Evolutionary conservation across 1,140 invertebrate species (phyloP), one percentile per base, ranked within the genome.

Genomic region (Drosophila navojoa): DNA sequence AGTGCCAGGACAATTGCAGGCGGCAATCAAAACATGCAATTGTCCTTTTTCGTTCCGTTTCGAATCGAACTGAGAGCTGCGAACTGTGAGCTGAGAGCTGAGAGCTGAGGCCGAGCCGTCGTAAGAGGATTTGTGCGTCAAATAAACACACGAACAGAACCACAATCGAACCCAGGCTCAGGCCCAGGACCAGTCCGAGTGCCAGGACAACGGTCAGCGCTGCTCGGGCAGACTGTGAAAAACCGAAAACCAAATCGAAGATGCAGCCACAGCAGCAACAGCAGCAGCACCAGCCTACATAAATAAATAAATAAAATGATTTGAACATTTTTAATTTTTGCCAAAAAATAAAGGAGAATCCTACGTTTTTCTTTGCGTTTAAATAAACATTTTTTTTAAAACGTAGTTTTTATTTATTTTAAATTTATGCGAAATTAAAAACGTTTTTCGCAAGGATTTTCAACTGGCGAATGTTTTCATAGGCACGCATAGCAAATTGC

Each of bases 291-390:
- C 81, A 79, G 84, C 77, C 85, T 84, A 79, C 71, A 89, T 89
- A 89, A 89, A 89, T 89, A 89, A 87, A 87, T 87, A 87, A 89
- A 89, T 89, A 89, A 89, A 87, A 87, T 87, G 84, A 87, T 87
- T 87, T 87, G 84, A 77, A 76, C 85, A 89, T 85, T 85, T 89
- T 89, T 89, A 84, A 77, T 89, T 84, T 82, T 49, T 71, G 61
- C 49, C 54, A 49, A 40, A 60, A 76, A 69, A 72, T 29, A 61
- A 74, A 59, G 27, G 27, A 52, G 63, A 76, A 66, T 42, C 35
- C 61, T 53, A 69, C 70, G 64, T 84, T 89, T 84, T 89, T 52
- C 84, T 86, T 86, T 86, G 82, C 85, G 79, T 76, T 90, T 84
- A 89, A 89, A 78, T 82, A 89, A 89, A 89, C 84, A 89, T 67